These are phyloP conservation scores for Calidris pygmaea DNA, from an alignment of 2,113 vertebrate genomes.

Conservation along the genomic window DNA sequence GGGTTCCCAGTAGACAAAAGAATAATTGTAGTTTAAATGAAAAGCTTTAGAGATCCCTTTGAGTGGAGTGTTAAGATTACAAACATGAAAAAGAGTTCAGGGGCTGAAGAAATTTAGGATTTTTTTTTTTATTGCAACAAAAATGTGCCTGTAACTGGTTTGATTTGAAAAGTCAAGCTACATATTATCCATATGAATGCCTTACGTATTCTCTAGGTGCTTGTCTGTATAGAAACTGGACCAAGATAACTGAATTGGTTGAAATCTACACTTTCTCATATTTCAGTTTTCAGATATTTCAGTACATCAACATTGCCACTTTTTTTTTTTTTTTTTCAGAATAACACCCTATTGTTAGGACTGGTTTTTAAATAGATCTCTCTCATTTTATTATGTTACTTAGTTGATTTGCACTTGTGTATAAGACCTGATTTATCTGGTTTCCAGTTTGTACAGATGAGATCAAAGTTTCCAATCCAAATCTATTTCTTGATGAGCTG, in stretches of 20 bases:
- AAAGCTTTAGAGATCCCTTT: slow-evolving; percentile 72
- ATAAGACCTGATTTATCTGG: background rate
- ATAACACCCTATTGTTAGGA: background rate
- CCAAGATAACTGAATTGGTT: background rate
- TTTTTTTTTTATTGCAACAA: background rate
- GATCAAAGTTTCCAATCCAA: background rate
- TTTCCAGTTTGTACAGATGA: background rate
- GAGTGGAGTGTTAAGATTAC: slow-evolving; percentile 62
- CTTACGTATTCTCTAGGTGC: background rate
- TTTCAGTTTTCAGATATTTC: background rate
- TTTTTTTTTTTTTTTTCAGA: background rate
- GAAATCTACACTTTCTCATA: background rate
- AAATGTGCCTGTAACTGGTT: background rate
- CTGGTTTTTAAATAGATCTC: background rate
- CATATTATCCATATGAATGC: background rate
- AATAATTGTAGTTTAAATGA: slow-evolving; percentile 77
- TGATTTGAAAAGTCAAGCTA: slow-evolving; percentile 7
- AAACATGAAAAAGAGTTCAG: slow-evolving; percentile 42
- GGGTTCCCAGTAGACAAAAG: slow-evolving; percentile 69
- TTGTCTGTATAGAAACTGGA: background rate
- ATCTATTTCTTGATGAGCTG: background rate
- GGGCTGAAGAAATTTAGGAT: background rate
- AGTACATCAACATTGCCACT: background rate
- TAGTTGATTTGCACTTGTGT: background rate
- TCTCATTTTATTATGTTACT: background rate